A percentile compares a stretch with the other conserved stretches of the same genome.
These are phyloP conservation scores for Ptychoptera albimana DNA, from an alignment of 2,888 invertebrate genomes.

Conservation along the genomic window DNA sequence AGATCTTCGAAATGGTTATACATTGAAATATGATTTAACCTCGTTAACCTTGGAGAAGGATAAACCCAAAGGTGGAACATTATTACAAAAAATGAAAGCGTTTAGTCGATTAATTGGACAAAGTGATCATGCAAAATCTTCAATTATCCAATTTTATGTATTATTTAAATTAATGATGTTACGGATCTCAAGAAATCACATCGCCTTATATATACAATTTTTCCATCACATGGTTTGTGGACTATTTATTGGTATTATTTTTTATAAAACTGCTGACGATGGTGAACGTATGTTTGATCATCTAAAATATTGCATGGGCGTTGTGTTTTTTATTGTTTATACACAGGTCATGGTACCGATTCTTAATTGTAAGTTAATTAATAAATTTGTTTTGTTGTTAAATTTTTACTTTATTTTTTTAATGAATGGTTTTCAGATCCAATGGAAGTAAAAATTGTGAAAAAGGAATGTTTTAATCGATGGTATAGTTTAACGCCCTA, in stretches of 20 bases:
- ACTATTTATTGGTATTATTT: conserved; percentile 35
- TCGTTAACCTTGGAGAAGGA: conserved; percentile 8
- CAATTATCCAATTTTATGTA: conserved; percentile 41
- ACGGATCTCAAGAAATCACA: conserved; percentile 40
- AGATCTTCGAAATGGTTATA: not conserved
- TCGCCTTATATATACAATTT: conserved; percentile 42
- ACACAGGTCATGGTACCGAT: conserved; percentile 55
- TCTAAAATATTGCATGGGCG: conserved; percentile 47
- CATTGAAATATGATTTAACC: conserved; percentile 7
- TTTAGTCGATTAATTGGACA: conserved; percentile 24
- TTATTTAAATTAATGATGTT: conserved; percentile 41
- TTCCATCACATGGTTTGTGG: conserved; percentile 45
- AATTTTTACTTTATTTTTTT: not conserved
- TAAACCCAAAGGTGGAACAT: conserved; percentile 14
- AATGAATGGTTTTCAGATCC: conserved; percentile 39
- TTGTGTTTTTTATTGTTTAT: conserved; percentile 47
- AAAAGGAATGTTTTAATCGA: conserved; percentile 52
- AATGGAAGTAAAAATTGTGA: conserved; percentile 47
- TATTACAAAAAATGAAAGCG: conserved; percentile 36
- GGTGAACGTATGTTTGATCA: conserved; percentile 52
- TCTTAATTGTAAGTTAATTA: conserved; percentile 41
- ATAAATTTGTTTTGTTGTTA: not conserved
- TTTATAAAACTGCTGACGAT: conserved; percentile 44
- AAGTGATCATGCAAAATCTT: conserved; percentile 34
- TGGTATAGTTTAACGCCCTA: conserved; percentile 51